Base-by-base conservation (phyloP, 2,888 invertebrate genomes). In the Dicyrtomina minuta region DNA sequence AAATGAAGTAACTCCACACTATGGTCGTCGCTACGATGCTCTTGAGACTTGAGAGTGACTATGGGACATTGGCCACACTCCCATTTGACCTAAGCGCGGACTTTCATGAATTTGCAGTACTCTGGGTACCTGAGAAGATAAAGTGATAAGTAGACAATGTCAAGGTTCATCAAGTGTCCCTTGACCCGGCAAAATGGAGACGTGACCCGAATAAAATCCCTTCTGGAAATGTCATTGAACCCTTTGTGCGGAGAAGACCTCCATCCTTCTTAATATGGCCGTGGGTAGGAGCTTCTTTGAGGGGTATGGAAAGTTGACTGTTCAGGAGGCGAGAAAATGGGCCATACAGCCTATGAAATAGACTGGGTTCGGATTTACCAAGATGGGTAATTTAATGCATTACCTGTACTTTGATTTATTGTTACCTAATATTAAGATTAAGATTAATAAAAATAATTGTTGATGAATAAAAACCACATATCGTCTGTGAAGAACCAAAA, bases 61-160 rank as follows among this genome's bases (percentile, higher is more conserved):
- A 71, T 24, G 75, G 74, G 22, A 24, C 62, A 0, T 65, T 68
- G 20, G 6, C 49, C 0, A 71, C 69, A 0, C 33, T 68, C 13
- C 66, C 70, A 12, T 62, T 39, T 44, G 77, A 77, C 44, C 66
- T 77, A 17, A 75, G 75, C 26, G 33, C 55, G 0, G 76, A 72
- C 39, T 77, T 62, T 44, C 77, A 77, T 51, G 77, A 77, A 49
- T 77, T 60, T 60, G 77, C 77, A 27, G 70, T 77, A 0, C 59
- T 76, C 2, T 77, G 77, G 77, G 41, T 73, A 1, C 73, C 71
- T 5, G 61, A 59, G 0, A 71, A 55, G 55, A 49, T 77, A 13
- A 76, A 76, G 53, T 77, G 74, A 72, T 77, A 75, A 56, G 65
- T 77, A 43, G 77, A 77, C 46, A 72, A 74, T 46, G 53, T 66